Base-by-base conservation (phyloP, 1,140 invertebrate genomes). In the Drosophila tristis region DNA sequence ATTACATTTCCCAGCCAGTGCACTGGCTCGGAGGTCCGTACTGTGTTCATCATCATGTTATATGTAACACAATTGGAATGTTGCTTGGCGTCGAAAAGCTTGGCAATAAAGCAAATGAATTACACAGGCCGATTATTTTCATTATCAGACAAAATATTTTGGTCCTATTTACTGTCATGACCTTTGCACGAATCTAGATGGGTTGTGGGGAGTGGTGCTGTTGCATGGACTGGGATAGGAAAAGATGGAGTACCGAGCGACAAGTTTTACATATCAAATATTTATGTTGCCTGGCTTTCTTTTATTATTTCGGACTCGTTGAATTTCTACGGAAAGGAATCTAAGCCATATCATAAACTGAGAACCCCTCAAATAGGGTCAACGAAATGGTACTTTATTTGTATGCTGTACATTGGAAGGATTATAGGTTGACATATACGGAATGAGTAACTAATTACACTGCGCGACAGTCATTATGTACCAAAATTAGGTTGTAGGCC, bases 21-120 rank as follows among this genome's bases (percentile, higher is more conserved):
- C n/a, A n/a, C 55, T 72, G 60, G 63, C 64, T 86, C n/a, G 63
- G 60, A 75, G 63, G 55, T 59, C 64, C 68, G 74, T 60, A 71
- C 82, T 85, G 81, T 86, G 78, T 86, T 75, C 82, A 87, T 86
- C 82, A 86, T 86, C 87, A 86, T 86, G 8, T 8, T 7, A 31
- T 31, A 2, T 31, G 7, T 31, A 86, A 82, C 87, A 86, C 82
- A 87, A 86, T 86, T 86, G 82, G 82, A 86, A 86, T 86, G 78
- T 86, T 86, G 71, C 81, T 87, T 82, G 82, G 82, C 82, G 82
- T 79, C 82, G 74, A 8, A 31, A 31, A 51, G 50, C 44, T 60
- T 82, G 80, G 70, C 74, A 71, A 62, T 55, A 65, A 75, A 74
- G 61, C 53, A 74, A 64, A 63, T 65, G 56, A 58, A 71, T 8